Conservation (phyloP, 2,888 invertebrate species). For the Drosophila yooni region DNA sequence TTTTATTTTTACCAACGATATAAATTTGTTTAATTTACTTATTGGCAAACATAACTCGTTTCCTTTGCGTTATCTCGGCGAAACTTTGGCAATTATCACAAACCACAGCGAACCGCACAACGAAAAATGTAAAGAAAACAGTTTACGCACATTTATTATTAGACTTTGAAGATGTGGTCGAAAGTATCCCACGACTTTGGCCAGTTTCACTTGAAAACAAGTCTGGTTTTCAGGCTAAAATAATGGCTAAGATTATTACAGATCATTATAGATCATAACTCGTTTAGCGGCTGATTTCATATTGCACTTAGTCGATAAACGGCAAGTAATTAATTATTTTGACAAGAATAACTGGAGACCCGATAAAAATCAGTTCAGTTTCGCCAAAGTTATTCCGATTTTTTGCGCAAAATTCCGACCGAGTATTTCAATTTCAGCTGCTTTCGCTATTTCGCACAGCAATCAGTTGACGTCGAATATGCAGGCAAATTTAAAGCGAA, state of each 20-base stretch:
- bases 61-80: conserved; percentile 51
- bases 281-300: neutral
- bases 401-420: neutral
- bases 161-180: conserved; percentile 27
- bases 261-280: neutral
- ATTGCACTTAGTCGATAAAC: neutral
- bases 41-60: conserved; percentile 63
- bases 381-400: neutral
- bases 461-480: conserved; percentile 33
- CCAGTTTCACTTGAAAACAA: conserved; percentile 5
- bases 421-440: conserved; percentile 8
- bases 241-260: neutral
- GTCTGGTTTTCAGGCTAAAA: neutral
- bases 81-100: conserved; percentile 51
- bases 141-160: conserved; percentile 40
- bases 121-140: conserved; percentile 26
- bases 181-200: neutral
- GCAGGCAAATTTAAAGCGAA: conserved; percentile 54
- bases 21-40: conserved; percentile 62
- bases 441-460: neutral
- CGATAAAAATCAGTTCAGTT: neutral
- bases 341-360: neutral
- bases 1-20: conserved; percentile 46
- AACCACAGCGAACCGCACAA: conserved; percentile 8
- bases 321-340: neutral